Percentiles rank a stretch among this genome's conserved stretches.
phyloP scores from a whole-genome alignment of 2,888 invertebrate species.

The Melipona beecheii region DNA sequence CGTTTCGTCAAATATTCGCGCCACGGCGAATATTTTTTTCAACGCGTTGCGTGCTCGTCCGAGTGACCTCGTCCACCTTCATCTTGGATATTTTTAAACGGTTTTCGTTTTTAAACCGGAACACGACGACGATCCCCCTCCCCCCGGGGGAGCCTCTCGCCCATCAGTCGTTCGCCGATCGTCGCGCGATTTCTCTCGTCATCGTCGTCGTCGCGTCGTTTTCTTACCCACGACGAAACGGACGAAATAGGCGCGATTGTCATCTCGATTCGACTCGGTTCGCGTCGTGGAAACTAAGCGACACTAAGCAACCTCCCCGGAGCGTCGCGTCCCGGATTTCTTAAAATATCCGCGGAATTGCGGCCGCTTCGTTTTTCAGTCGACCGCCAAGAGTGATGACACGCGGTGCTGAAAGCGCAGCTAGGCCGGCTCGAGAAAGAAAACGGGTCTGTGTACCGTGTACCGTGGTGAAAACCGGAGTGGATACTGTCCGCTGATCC shows the following conservation, averaged over 20 bases:
- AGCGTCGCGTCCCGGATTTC: conserved; percentile 45
- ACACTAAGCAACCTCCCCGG: not conserved
- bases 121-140: not conserved
- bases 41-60: conserved; percentile 29
- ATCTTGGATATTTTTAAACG: conserved; percentile 67
- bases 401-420: conserved; percentile 3
- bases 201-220: not conserved
- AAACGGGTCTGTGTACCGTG: conserved; percentile 34
- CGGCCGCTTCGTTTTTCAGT: conserved; percentile 35
- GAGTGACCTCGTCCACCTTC: conserved; percentile 64
- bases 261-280: not conserved
- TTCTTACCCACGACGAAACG: too few relatives aligned
- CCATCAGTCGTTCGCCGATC: conserved; percentile 60
- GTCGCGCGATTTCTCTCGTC: conserved; percentile 55
- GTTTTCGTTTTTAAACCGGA: conserved; percentile 47
- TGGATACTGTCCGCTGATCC: conserved; percentile 57
- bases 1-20: too few relatives aligned
- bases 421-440: not conserved
- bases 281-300: not conserved
- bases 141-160: not conserved
- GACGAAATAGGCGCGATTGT: not conserved
- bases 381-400: not conserved
- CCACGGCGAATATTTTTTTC: not conserved
- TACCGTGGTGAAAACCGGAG: conserved; percentile 38
- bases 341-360: conserved; percentile 46